phyloP scores from a whole-genome alignment of 2,113 vertebrate genomes.

The Edolisoma coerulescens region DNA sequence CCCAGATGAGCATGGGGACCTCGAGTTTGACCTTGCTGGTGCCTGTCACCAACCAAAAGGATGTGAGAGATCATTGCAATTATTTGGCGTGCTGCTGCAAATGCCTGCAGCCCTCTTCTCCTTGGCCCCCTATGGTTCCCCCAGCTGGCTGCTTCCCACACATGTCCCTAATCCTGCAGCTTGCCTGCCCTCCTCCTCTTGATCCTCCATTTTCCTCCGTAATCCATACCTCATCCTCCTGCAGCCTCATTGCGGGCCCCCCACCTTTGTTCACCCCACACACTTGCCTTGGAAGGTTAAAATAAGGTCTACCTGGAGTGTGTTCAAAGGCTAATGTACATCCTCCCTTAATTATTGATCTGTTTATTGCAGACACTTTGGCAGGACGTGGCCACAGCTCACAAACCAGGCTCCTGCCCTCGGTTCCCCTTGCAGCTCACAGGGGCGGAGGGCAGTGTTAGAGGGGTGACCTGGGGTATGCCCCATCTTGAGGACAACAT shows the following conservation, averaged over 20 bases:
- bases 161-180: background rate
- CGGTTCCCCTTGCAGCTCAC: background rate
- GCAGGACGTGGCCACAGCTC: conserved; percentile 35
- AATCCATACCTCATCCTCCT: background rate
- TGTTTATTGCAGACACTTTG: conserved; percentile 67
- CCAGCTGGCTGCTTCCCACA: background rate
- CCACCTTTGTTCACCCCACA: background rate
- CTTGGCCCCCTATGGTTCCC: background rate
- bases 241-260: background rate
- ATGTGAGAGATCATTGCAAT: background rate
- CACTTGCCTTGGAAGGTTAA: background rate
- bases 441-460: background rate
- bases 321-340: conserved; percentile 72
- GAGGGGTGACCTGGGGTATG: background rate
- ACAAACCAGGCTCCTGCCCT: conserved; percentile 9
- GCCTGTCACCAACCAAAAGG: background rate
- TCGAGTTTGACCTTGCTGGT: background rate
- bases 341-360: conserved; percentile 76
- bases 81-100: background rate
- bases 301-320: conserved; percentile 66
- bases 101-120: background rate
- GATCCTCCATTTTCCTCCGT: background rate
- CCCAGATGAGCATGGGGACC: background rate
- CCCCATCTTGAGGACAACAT: background rate
- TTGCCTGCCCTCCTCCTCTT: background rate